Evolutionary conservation across 2,797 vertebrate genomes (phyloP), one percentile per base, ranked within the genome.

Genomic region (Ctenopoma kingsleyae): DNA sequence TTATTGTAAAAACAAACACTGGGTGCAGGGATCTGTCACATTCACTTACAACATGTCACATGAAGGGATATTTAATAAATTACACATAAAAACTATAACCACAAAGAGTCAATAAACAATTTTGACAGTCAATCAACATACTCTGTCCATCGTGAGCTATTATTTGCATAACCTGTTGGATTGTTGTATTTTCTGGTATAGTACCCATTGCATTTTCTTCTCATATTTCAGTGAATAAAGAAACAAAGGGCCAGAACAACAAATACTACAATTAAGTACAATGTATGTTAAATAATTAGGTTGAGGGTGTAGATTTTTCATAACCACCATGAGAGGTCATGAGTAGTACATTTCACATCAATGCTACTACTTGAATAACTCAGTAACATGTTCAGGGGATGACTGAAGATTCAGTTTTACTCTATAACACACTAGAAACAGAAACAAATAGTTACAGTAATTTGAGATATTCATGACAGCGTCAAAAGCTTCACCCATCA

Each of bases 401-500:
- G 13, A 63, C 32, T 41, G 2, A 44, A 55, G 22, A 71, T 57
- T 56, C 16, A 1, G 40, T 68, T 68, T 67, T 47, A 59, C n/a
- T 55, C 51, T 46, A 74, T 57, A 69, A 69, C 2, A 59, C 41
- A 59, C 10, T 11, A 27, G 17, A 70, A 68, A 65, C 50, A 61
- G 16, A 19, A 46, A 74, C 55, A 17, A 10, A 4, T 59, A 19
- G 41, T 61, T 60, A 68, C 48, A 66, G 16, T 55, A 17, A 46
- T 51, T 13, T 20, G 3, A 36, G 19, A 20, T 66, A 25, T 50
- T 47, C 15, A 3, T n/a, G n/a, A 27, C 2, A 60, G 23, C 19
- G 35, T 20, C 12, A 71, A 6, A 35, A 16, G 3, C 2, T 41
- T 57, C 32, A 30, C 16, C 22, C n/a, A 60, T 20, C n/a, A 19